phyloP scores from a whole-genome alignment of 2,797 vertebrate genomes.

The Vipera latastei region DNA sequence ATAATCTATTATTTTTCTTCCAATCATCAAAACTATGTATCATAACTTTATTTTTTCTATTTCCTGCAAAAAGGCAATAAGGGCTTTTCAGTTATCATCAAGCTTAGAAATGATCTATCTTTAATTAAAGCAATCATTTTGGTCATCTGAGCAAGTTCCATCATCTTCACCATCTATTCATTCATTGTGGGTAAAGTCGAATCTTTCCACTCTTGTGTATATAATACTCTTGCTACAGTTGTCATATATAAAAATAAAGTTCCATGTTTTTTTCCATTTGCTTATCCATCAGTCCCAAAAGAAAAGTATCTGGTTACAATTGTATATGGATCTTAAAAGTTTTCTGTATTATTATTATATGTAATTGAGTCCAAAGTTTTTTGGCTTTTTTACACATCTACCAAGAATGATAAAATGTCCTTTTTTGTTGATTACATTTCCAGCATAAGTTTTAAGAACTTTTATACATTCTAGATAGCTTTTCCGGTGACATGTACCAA shows the following conservation, averaged over 20 bases:
- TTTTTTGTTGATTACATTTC: neutral
- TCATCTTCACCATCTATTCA: neutral
- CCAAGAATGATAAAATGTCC: neutral
- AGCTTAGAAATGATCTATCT: neutral
- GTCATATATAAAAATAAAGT: neutral
- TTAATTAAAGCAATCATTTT: neutral
- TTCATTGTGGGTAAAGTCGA: neutral
- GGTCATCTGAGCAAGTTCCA: neutral
- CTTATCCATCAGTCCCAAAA: neutral
- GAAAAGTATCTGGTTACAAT: neutral
- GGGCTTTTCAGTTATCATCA: neutral
- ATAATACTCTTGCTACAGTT: neutral
- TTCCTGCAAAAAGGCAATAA: neutral
- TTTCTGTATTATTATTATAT: neutral
- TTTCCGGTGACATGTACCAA: neutral
- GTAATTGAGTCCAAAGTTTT: neutral
- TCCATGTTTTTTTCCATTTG: neutral
- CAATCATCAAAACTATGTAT: neutral
- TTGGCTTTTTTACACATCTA: neutral
- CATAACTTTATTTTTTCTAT: neutral
- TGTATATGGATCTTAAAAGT: neutral
- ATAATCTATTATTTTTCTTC: neutral
- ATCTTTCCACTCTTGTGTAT: neutral
- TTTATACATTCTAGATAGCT: neutral
- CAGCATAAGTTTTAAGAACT: neutral